A percentile compares a stretch with the other conserved stretches of the same genome.
These are phyloP conservation scores for Apis laboriosa DNA, from an alignment of 1,140 invertebrate genomes.

Conservation along the genomic window DNA sequence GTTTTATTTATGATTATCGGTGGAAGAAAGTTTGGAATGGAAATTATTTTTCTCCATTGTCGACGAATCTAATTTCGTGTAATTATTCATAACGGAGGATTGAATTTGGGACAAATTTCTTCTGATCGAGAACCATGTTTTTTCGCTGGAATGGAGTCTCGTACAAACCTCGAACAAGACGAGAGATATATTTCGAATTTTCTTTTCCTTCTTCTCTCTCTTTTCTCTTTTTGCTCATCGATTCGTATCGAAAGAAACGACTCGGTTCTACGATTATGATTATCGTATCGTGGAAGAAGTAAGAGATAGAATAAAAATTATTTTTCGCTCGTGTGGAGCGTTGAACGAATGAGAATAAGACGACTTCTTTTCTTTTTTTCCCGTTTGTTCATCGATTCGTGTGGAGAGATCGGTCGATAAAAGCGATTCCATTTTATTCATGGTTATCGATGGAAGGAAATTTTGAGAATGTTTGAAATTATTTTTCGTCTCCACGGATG, in stretches of 20 bases:
- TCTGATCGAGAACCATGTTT: not conserved
- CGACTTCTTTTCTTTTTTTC: not conserved
- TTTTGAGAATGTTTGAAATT: conserved; percentile 16
- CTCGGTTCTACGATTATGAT: not conserved
- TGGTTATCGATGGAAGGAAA: not conserved
- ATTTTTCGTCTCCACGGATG: not conserved
- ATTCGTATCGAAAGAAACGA: not conserved
- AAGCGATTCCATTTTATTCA: no score
- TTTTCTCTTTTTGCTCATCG: not conserved
- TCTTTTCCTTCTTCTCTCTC: not conserved
- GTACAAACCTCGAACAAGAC: not conserved
- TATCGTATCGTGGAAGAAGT: no score
- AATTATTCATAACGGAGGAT: not conserved
- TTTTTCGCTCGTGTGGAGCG: no score
- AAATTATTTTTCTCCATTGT: not conserved
- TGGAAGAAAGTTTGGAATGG: not conserved
- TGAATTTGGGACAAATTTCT: not conserved
- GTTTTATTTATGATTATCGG: not conserved
- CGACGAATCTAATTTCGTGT: not conserved
- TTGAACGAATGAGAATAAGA: no score
- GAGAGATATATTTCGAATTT: not conserved
- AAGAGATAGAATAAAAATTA: no score
- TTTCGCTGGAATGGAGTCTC: no score
- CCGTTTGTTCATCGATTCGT: no score
- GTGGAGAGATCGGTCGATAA: not conserved